phyloP scores from a whole-genome alignment of 1,140 invertebrate species.

The Himalopsyche phryganea region DNA sequence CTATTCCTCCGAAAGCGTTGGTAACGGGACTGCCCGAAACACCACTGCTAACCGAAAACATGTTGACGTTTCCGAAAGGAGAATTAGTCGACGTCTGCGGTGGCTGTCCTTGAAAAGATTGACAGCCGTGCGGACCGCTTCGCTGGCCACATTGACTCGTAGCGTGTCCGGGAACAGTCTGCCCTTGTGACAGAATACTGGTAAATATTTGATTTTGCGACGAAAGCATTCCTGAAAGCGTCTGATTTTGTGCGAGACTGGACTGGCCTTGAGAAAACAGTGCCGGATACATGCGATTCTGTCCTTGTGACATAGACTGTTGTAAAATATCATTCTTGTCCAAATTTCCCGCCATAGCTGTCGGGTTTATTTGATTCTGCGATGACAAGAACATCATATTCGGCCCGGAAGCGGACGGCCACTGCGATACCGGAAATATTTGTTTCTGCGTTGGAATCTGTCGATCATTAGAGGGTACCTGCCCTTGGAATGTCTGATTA shows the following conservation, averaged over 20 bases:
- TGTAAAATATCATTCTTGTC: too few relatives aligned
- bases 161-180: background rate
- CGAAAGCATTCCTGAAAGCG: background rate
- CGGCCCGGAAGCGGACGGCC: too few relatives aligned
- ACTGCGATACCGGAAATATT: too few relatives aligned
- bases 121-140: background rate
- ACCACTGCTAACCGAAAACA: background rate
- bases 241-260: background rate
- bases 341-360: too few relatives aligned
- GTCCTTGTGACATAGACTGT: too few relatives aligned
- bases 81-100: too few relatives aligned
- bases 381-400: too few relatives aligned
- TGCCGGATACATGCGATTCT: too few relatives aligned
- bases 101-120: background rate
- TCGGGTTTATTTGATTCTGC: too few relatives aligned
- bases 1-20: background rate
- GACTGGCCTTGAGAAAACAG: slow-evolving; percentile 5
- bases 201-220: background rate
- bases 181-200: background rate
- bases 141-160: background rate
- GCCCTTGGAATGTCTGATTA: too few relatives aligned
- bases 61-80: background rate
- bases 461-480: too few relatives aligned
- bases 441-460: too few relatives aligned
- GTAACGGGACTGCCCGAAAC: background rate